Evolutionary conservation across 2,797 vertebrate species (phyloP).

Genomic region (Phrynocephalus vlangalii): DNA sequence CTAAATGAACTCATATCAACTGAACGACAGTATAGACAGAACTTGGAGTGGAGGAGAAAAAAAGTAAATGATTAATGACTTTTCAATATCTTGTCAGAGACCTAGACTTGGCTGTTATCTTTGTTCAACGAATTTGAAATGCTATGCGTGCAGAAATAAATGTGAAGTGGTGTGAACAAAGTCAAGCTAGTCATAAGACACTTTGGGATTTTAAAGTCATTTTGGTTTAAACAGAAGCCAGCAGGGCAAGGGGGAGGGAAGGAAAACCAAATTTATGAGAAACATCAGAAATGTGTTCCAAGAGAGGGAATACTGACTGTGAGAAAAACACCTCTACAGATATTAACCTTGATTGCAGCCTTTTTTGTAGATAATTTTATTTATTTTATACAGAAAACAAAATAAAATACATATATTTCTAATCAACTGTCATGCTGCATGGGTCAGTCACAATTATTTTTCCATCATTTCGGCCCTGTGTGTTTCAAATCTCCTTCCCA

Average conservation of each 20-base stretch:
- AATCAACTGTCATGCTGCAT: too few species aligned
- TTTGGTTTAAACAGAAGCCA: conserved; percentile 64
- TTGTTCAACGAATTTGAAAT: conserved; percentile 63
- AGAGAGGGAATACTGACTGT: conserved; percentile 28
- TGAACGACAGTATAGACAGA: conserved; percentile 19
- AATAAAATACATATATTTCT: too few species aligned
- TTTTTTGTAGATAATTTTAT: too few species aligned
- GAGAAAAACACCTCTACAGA: not conserved
- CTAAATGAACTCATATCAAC: conserved; percentile 23
- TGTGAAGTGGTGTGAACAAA: conserved; percentile 64
- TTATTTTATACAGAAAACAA: too few species aligned
- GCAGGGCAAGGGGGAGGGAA: conserved; percentile 12
- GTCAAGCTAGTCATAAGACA: conserved; percentile 35
- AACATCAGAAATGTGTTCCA: conserved; percentile 34
- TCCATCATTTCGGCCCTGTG: too few species aligned
- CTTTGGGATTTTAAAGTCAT: conserved; percentile 58
- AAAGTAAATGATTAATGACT: conserved; percentile 57
- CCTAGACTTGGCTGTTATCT: conserved; percentile 58
- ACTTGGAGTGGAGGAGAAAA: conserved; percentile 44
- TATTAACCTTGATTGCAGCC: not conserved
- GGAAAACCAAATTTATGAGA: conserved; percentile 48
- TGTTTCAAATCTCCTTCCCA: too few species aligned
- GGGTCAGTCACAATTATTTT: too few species aligned
- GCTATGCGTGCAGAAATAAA: conserved; percentile 53
- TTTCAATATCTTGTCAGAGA: conserved; percentile 62